Conservation (phyloP, 2,113 vertebrate genomes). For the Verasper variegatus region DNA sequence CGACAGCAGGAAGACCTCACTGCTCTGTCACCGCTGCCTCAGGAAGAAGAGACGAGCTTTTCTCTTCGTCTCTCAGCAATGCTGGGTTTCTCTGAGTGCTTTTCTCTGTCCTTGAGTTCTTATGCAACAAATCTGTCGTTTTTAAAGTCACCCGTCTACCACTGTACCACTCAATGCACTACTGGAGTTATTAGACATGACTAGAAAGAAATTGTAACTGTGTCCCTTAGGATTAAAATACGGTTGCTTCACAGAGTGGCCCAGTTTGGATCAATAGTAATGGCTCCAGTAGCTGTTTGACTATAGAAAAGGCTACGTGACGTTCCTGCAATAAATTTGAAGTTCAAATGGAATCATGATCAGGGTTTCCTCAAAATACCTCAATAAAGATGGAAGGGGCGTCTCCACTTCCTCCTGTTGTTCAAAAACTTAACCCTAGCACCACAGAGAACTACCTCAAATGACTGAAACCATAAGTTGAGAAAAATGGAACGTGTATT, state of each 20-base stretch:
- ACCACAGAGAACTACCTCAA: no score
- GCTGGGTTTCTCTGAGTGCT: not conserved
- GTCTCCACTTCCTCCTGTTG: no score
- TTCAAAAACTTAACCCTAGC: no score
- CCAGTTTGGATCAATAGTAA: conserved; percentile 87
- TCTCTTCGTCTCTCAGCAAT: not conserved
- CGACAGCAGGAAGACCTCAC: conserved; percentile 12
- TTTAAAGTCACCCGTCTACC: not conserved
- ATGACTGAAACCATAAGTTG: no score
- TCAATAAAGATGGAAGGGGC: not conserved
- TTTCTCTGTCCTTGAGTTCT: conserved; percentile 5
- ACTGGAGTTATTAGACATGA: not conserved
- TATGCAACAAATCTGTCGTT: not conserved
- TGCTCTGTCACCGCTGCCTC: conserved; percentile 15
- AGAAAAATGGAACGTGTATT: no score
- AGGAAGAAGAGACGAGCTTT: not conserved
- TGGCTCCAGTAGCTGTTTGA: conserved; percentile 91
- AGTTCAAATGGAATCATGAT: conserved; percentile 95
- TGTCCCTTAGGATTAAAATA: conserved; percentile 83
- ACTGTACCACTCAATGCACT: not conserved
- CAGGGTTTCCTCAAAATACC: not conserved
- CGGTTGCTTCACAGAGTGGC: conserved; percentile 90
- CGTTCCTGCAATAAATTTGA: conserved; percentile 92
- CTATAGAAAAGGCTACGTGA: conserved; percentile 91
- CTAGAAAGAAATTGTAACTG: conserved; percentile 82